phyloP scores from a whole-genome alignment of 2,113 vertebrate species.

The Zeus faber region DNA sequence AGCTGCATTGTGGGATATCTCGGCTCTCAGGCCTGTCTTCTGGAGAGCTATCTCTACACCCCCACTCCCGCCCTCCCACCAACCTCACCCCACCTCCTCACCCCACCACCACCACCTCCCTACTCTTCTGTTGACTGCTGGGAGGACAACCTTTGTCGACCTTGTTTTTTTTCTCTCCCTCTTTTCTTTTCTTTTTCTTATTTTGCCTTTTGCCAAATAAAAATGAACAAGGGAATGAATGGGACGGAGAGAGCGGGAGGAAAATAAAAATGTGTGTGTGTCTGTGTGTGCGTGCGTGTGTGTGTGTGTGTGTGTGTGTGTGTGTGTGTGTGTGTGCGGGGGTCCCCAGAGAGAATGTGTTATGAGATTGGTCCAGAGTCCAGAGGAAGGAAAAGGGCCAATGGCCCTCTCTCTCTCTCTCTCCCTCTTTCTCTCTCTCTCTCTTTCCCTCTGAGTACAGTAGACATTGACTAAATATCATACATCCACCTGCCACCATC shows the following conservation, averaged over 20 bases:
- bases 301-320: too few relatives aligned
- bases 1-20: slow-evolving; percentile 81
- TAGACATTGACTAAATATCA: slow-evolving; percentile 63
- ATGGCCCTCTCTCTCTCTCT: slow-evolving; percentile 41
- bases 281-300: too few relatives aligned
- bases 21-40: slow-evolving; percentile 63
- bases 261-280: slow-evolving; percentile 48
- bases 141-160: slow-evolving; percentile 64
- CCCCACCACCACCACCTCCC: slow-evolving; percentile 22
- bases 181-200: slow-evolving; percentile 13
- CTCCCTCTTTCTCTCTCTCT: slow-evolving; percentile 5
- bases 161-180: slow-evolving; percentile 60
- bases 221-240: slow-evolving; percentile 63
- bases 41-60: slow-evolving; percentile 63
- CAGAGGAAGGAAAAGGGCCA: slow-evolving; percentile 66
- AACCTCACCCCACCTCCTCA: slow-evolving; percentile 14
- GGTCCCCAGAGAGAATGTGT: slow-evolving; percentile 62
- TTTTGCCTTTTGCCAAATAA: slow-evolving; percentile 63
- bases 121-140: slow-evolving; percentile 60
- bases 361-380: slow-evolving; percentile 65
- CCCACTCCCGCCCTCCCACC: slow-evolving; percentile 13
- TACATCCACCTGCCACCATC: slow-evolving; percentile 26
- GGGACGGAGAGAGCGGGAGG: slow-evolving; percentile 43
- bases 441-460: slow-evolving; percentile 2
- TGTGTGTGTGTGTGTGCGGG: neutral